Percentiles rank a stretch among this genome's conserved stretches.
Evolutionary conservation across 1,140 invertebrate species (phyloP).

Genomic region (Eueides isabella): DNA sequence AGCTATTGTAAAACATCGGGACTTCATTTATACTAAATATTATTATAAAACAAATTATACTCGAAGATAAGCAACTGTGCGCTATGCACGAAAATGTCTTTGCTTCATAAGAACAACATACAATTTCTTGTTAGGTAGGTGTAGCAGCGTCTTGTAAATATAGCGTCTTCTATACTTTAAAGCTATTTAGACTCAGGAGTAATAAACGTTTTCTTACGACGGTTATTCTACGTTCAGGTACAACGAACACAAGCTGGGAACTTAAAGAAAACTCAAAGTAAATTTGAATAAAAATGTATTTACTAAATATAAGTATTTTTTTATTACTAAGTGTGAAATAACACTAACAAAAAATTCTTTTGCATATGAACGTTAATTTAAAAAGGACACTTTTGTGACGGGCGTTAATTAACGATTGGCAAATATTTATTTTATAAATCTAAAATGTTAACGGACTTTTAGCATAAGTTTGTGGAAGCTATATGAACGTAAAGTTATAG

Average conservation of each 20-base stretch:
- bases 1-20: too few relatives aligned
- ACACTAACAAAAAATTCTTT: neutral
- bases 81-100: neutral
- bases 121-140: neutral
- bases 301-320: too few relatives aligned
- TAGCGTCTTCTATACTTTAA: neutral
- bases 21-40: too few relatives aligned
- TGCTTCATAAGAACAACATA: slow-evolving; percentile 3
- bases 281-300: too few relatives aligned
- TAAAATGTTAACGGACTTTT: neutral
- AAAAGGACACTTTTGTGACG: neutral
- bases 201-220: neutral
- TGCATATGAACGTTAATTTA: neutral
- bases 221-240: too few relatives aligned
- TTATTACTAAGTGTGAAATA: too few relatives aligned
- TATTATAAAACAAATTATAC: neutral
- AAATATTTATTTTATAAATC: neutral
- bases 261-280: too few relatives aligned
- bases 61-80: neutral
- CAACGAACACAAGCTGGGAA: too few relatives aligned
- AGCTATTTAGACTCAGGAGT: neutral
- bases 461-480: neutral
- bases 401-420: neutral
- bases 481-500: neutral
- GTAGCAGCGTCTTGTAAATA: neutral